These are phyloP conservation scores for Sinella curviseta DNA, from an alignment of 1,140 invertebrate genomes.

Conservation along the genomic window DNA sequence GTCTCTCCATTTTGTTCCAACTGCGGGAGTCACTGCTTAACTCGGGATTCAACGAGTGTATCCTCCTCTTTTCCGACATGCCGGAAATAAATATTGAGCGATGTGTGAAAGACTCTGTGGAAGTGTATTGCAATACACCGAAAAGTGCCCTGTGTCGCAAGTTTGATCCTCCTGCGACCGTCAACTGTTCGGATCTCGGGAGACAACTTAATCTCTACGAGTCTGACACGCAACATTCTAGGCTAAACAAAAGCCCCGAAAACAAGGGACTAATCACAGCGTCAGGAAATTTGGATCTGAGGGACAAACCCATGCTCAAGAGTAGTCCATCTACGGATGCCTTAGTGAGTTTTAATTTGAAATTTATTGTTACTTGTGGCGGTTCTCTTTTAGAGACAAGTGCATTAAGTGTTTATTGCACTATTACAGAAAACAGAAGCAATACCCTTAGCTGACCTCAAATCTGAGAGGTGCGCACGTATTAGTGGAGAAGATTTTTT, in stretches of 20 bases:
- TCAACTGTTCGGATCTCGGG: background rate
- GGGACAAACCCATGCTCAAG: background rate
- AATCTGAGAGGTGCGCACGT: constrained; percentile 72
- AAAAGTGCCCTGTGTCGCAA: constrained; percentile 82
- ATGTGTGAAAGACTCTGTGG: constrained; percentile 84
- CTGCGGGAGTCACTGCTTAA: constrained; percentile 77
- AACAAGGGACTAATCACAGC: background rate
- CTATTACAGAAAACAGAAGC: constrained; percentile 67
- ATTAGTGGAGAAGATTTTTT: constrained; percentile 84
- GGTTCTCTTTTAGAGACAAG: too few relatives aligned
- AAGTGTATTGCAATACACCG: constrained; percentile 82
- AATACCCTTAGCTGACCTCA: constrained; percentile 67
- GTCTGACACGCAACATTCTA: constrained; percentile 13
- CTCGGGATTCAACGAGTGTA: constrained; percentile 96
- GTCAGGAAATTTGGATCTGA: background rate
- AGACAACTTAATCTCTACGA: constrained; percentile 25
- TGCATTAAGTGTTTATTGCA: too few relatives aligned
- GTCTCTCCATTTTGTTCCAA: constrained; percentile 88
- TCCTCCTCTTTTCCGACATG: constrained; percentile 93
- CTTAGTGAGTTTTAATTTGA: constrained; percentile 37
- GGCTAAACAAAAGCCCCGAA: background rate
- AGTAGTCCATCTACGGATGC: constrained; percentile 28
- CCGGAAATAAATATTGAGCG: constrained; percentile 96
- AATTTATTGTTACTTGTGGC: background rate
- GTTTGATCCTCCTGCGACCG: constrained; percentile 61